A percentile compares a stretch with the other conserved stretches of the same genome.
Evolutionary conservation across 2,113 vertebrate species (phyloP).

Genomic region (Epinephelus cyanopodus): DNA sequence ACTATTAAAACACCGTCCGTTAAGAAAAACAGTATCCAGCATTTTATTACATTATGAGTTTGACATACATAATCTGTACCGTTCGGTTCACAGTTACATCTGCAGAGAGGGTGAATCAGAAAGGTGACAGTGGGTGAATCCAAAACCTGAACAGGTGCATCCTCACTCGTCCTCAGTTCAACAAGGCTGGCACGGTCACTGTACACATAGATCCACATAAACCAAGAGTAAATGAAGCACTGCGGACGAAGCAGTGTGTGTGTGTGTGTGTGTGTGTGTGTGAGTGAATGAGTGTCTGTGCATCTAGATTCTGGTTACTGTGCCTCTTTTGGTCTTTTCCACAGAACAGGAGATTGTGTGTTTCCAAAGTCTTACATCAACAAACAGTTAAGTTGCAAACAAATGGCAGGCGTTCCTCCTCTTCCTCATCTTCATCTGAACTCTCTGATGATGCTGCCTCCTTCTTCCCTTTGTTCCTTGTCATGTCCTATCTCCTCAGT

Average conservation of each 20-base stretch:
- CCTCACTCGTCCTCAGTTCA: background rate
- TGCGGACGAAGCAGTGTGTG: constrained; percentile 2
- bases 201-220: constrained; percentile 11
- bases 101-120: background rate
- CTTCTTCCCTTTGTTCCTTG: background rate
- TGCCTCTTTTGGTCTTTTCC: constrained; percentile 24
- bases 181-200: background rate
- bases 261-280: constrained; percentile 19
- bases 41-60: constrained; percentile 18
- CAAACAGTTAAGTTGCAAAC: background rate
- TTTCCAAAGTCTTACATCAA: constrained; percentile 21
- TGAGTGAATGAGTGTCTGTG: constrained; percentile 18
- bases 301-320: constrained; percentile 18
- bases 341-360: constrained; percentile 6
- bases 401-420: background rate
- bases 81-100: background rate
- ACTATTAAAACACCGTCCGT: background rate
- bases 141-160: background rate
- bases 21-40: constrained; percentile 1
- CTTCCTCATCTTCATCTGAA: background rate
- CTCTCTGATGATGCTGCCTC: background rate
- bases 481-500: background rate
- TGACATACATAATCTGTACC: background rate
- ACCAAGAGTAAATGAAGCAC: constrained; percentile 3
- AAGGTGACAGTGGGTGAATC: constrained; percentile 20